These are phyloP conservation scores for Clarias pachynema DNA, from an alignment of 2,797 vertebrate genomes.

Conservation along the genomic window DNA sequence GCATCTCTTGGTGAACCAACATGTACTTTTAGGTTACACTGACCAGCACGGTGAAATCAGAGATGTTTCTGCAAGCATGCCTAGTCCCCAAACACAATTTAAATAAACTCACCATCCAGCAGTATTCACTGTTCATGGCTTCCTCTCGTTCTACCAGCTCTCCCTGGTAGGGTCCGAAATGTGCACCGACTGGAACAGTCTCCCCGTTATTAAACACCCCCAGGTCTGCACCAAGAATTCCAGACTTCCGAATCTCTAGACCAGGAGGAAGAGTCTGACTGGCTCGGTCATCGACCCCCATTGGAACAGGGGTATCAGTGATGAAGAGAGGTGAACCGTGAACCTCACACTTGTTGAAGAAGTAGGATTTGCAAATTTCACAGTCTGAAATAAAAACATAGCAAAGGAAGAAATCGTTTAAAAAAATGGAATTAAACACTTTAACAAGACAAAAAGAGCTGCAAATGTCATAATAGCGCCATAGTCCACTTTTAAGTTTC, in stretches of 20 bases:
- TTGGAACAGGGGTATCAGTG: constrained; percentile 53
- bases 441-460: too few species aligned
- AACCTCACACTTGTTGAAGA: constrained; percentile 35
- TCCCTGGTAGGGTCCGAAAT: constrained; percentile 8
- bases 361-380: constrained; percentile 31
- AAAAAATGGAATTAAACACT: too few species aligned
- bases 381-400: constrained; percentile 21
- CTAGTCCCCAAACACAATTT: neutral
- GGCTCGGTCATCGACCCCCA: constrained; percentile 55
- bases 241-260: constrained; percentile 58
- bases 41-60: neutral
- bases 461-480: too few species aligned
- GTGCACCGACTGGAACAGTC: constrained; percentile 9
- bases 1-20: too few species aligned
- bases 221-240: constrained; percentile 66
- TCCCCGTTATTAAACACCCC: constrained; percentile 66
- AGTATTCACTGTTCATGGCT: constrained; percentile 14
- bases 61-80: too few species aligned
- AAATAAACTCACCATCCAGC: constrained; percentile 21
- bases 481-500: too few species aligned
- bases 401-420: too few species aligned
- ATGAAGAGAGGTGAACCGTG: constrained; percentile 55
- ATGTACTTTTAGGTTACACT: too few species aligned
- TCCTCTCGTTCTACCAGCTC: constrained; percentile 10
- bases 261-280: constrained; percentile 64